phyloP scores from a whole-genome alignment of 2,888 invertebrate genomes.

The Marronus borbonicus region DNA sequence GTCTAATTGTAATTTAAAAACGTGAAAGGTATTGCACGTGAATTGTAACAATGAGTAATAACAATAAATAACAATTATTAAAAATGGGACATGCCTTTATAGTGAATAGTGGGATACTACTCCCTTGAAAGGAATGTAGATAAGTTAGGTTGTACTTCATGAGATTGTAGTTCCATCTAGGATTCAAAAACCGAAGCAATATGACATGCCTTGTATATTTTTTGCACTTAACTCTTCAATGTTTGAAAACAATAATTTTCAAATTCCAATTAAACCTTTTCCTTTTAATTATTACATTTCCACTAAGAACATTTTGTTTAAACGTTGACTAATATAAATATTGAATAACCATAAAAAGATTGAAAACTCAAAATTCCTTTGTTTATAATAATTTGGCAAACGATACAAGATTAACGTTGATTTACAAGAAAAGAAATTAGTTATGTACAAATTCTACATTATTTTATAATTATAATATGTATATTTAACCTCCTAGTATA shows the following conservation, averaged over 20 bases:
- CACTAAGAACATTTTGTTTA: background rate
- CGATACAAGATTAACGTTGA: background rate
- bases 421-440: slow-evolving; percentile 5
- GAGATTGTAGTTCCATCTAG: background rate
- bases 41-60: too few species aligned
- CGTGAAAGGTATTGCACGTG: too few species aligned
- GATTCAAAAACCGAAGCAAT: background rate
- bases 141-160: too few species aligned
- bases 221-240: background rate
- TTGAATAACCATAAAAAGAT: too few species aligned
- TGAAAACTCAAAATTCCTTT: background rate
- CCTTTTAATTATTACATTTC: background rate
- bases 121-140: too few species aligned
- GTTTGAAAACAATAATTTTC: background rate
- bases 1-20: background rate
- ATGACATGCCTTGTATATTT: background rate
- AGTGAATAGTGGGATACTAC: too few species aligned
- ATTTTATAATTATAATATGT: slow-evolving; percentile 4
- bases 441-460: slow-evolving; percentile 8
- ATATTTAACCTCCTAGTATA: slow-evolving; percentile 1
- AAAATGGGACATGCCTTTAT: too few species aligned
- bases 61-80: too few species aligned
- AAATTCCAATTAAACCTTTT: background rate
- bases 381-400: background rate
- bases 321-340: too few species aligned